These are phyloP conservation scores for Taeniopygia guttata DNA, from an alignment of 2,797 vertebrate genomes.

Conservation along the genomic window DNA sequence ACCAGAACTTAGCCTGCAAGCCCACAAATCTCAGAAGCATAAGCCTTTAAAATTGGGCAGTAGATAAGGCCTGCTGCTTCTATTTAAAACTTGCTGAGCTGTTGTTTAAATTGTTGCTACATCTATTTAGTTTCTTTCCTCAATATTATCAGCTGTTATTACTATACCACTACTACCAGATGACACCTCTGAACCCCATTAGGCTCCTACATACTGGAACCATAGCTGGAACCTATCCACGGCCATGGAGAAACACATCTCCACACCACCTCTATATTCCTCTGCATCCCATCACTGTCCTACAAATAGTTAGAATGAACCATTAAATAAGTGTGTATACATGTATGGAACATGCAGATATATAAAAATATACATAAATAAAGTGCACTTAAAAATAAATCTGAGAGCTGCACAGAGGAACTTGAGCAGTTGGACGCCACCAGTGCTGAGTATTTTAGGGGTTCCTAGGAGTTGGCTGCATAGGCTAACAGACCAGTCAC, in stretches of 20 bases:
- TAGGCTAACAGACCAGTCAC: not conserved
- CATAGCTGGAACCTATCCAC: not conserved
- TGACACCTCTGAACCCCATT: not conserved
- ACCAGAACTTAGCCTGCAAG: not conserved
- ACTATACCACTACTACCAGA: not conserved
- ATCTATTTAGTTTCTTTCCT: not conserved
- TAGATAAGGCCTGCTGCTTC: not conserved
- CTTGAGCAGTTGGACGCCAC: not conserved
- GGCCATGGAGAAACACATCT: fast-evolving
- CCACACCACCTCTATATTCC: not conserved
- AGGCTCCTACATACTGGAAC: not conserved
- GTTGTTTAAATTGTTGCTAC: not conserved
- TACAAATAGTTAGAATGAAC: not conserved
- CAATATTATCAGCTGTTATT: not conserved
- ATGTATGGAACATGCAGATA: not conserved
- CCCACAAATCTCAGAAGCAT: not conserved
- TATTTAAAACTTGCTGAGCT: not conserved
- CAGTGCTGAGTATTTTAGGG: not conserved
- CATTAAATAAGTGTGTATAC: not conserved
- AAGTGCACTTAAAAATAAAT: not conserved
- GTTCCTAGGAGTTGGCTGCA: not conserved
- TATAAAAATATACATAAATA: not conserved
- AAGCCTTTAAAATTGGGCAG: not conserved
- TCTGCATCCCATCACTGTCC: not conserved
- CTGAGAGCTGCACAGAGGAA: not conserved